A percentile compares a stretch with the other conserved stretches of the same genome.
Conservation (phyloP, 2,113 vertebrate species). For the Fregata magnificens region DNA sequence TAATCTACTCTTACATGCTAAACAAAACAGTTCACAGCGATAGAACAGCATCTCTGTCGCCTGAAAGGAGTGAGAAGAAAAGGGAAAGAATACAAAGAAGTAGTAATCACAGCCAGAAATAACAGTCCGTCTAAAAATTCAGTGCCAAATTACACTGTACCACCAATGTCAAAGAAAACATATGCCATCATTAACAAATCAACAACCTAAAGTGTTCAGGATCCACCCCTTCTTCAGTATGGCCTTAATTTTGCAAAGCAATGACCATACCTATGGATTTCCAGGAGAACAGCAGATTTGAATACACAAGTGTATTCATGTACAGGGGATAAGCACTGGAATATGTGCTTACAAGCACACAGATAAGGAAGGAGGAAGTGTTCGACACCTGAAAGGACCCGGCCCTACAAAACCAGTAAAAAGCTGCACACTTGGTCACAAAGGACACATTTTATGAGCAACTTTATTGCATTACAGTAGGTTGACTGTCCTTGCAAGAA, state of each 20-base stretch:
- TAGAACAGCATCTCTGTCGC: not conserved
- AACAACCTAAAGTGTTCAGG: not conserved
- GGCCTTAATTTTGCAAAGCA: not conserved
- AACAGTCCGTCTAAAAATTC: not conserved
- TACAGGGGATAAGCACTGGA: not conserved
- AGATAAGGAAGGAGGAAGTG: not conserved
- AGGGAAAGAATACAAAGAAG: not conserved
- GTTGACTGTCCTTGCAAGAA: not conserved
- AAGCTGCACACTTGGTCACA: not conserved
- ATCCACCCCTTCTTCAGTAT: not conserved
- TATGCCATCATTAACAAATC: not conserved
- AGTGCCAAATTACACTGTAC: not conserved
- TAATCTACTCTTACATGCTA: not conserved
- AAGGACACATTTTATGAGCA: not conserved
- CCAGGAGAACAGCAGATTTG: not conserved
- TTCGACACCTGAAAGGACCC: not conserved
- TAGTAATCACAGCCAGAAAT: not conserved
- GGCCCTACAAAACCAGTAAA: not conserved
- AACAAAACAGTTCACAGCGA: not conserved
- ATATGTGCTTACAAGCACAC: accelerated
- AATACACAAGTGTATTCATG: accelerated
- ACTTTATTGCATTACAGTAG: not conserved
- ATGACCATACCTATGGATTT: accelerated
- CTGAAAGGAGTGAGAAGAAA: not conserved
- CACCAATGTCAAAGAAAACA: not conserved